A percentile compares a stretch with the other conserved stretches of the same genome.
phyloP scores from a whole-genome alignment of 2,113 vertebrate species.

The Tonatia bakeri region DNA sequence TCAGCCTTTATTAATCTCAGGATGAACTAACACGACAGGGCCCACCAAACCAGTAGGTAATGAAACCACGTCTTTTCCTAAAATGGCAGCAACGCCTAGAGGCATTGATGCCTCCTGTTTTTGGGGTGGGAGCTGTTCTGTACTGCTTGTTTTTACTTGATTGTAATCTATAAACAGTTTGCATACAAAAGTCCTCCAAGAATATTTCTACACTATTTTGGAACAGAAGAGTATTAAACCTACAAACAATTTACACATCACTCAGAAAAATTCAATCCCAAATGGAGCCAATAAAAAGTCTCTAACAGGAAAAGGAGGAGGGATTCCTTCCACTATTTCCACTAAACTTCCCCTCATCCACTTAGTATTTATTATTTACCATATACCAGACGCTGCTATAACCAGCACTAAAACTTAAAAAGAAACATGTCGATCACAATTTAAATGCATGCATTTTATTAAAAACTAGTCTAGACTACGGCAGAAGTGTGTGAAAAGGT shows the following conservation, averaged over 20 bases:
- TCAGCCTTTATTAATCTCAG: neutral
- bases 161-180: neutral
- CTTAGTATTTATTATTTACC: neutral
- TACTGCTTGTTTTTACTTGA: neutral
- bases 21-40: neutral
- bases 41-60: neutral
- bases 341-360: neutral
- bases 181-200: neutral
- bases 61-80: neutral
- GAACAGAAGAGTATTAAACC: neutral
- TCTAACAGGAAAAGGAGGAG: neutral
- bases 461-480: neutral
- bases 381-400: neutral
- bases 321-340: neutral
- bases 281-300: neutral
- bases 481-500: neutral
- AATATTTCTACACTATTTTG: neutral
- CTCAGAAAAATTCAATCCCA: neutral
- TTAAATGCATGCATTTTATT: neutral
- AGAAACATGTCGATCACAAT: neutral
- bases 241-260: neutral
- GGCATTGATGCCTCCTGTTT: neutral
- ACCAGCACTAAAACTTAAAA: neutral
- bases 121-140: neutral
- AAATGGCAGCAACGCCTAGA: neutral